A percentile compares a stretch with the other conserved stretches of the same genome.
These are phyloP conservation scores for Synergus japonicus DNA, from an alignment of 2,888 invertebrate species.

Conservation along the genomic window DNA sequence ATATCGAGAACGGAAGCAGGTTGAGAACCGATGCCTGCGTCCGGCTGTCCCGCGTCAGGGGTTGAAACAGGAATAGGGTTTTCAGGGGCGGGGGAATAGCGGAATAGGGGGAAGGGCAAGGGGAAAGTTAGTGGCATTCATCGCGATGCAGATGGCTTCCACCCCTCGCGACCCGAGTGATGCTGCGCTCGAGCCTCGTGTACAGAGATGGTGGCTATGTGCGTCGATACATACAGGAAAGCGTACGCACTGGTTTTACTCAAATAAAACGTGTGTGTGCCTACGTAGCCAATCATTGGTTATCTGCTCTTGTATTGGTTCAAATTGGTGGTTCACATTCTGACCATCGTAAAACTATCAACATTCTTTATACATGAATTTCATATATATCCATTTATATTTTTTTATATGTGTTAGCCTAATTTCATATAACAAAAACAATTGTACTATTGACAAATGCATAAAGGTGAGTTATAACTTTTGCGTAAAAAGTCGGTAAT, in stretches of 20 bases:
- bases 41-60: slow-evolving; percentile 71
- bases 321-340: slow-evolving; percentile 41
- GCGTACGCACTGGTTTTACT: slow-evolving; percentile 8
- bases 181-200: slow-evolving; percentile 53
- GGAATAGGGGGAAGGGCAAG: slow-evolving; percentile 56
- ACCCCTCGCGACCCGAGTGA: slow-evolving; percentile 68
- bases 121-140: slow-evolving; percentile 72
- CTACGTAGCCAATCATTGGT: slow-evolving; percentile 37
- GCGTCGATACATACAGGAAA: slow-evolving; percentile 27
- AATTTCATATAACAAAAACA: too few species aligned
- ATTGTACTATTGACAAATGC: not conserved
- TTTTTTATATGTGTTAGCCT: too few species aligned
- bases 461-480: not conserved
- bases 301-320: slow-evolving; percentile 23
- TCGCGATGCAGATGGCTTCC: slow-evolving; percentile 77
- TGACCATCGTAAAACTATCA: slow-evolving; percentile 40
- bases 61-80: slow-evolving; percentile 71
- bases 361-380: too few species aligned
- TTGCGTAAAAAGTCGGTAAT: slow-evolving; percentile 35
- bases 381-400: too few species aligned
- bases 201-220: slow-evolving; percentile 38
- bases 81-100: slow-evolving; percentile 60
- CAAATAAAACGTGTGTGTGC: slow-evolving; percentile 34
- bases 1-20: slow-evolving; percentile 57
- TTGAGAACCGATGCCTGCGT: slow-evolving; percentile 72